phyloP scores from a whole-genome alignment of 2,113 vertebrate species.

The Mungos mungo region DNA sequence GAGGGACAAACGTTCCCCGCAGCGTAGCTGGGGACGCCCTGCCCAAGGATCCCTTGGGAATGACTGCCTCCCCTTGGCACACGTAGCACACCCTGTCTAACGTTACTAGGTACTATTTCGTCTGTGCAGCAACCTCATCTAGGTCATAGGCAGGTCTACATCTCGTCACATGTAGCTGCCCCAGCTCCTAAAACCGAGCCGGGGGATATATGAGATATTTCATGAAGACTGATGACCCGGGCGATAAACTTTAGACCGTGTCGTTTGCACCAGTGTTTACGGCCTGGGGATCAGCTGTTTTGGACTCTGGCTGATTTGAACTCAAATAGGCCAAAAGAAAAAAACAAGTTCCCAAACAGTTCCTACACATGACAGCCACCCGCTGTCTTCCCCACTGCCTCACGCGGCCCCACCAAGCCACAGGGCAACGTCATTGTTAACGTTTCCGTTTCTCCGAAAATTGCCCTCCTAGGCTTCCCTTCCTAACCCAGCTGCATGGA shows the following conservation, averaged over 20 bases:
- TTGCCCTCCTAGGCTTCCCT: background rate
- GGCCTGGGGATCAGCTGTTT: background rate
- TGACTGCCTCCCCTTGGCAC: background rate
- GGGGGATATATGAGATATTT: background rate
- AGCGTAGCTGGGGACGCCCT: background rate
- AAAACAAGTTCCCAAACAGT: background rate
- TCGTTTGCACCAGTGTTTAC: background rate
- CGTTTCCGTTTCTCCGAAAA: background rate
- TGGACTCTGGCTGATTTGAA: slow-evolving; percentile 22
- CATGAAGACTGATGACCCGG: background rate
- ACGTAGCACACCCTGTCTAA: fast-evolving
- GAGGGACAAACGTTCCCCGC: background rate
- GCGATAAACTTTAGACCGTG: background rate
- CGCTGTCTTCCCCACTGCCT: background rate
- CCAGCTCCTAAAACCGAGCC: background rate
- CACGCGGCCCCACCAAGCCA: fast-evolving
- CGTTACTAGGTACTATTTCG: background rate
- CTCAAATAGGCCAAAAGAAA: background rate
- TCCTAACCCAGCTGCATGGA: background rate
- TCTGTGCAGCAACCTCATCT: background rate
- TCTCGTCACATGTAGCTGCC: background rate
- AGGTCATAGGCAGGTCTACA: background rate
- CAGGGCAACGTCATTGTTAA: background rate
- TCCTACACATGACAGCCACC: background rate
- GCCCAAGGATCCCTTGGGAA: background rate